Evolutionary conservation across 2,888 invertebrate genomes (phyloP).

Genomic region (Candidula unifasciata): DNA sequence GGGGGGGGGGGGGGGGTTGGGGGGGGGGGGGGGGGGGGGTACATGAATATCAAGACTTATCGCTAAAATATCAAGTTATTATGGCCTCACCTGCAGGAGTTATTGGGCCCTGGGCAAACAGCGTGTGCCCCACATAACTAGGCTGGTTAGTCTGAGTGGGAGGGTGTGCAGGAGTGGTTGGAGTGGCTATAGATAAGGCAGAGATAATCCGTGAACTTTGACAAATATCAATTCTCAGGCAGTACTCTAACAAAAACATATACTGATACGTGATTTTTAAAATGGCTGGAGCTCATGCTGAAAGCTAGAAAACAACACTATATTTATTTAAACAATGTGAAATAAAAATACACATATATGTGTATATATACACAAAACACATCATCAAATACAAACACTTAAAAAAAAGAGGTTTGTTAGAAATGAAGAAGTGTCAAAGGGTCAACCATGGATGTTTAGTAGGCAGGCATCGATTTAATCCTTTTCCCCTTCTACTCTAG

Average conservation of each 20-base stretch:
- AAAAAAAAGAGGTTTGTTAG: too few relatives aligned
- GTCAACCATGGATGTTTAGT: neutral
- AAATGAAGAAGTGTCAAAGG: neutral
- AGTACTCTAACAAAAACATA: slow-evolving; percentile 7
- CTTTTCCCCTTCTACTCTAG: neutral
- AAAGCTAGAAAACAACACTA: neutral
- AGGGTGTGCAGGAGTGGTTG: slow-evolving; percentile 39
- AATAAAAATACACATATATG: neutral
- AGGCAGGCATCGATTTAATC: neutral
- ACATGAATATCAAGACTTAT: neutral
- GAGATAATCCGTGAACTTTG: slow-evolving; percentile 3
- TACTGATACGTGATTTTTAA: neutral
- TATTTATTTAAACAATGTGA: neutral
- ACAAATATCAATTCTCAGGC: slow-evolving; percentile 29
- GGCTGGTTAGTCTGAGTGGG: slow-evolving; percentile 29
- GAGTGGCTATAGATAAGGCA: slow-evolving; percentile 42
- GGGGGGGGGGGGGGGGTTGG: neutral
- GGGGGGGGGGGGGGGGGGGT: neutral
- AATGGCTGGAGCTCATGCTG: neutral
- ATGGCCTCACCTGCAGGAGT: slow-evolving; percentile 44
- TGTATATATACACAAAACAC: neutral
- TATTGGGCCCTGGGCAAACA: slow-evolving; percentile 36
- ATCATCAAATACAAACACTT: too few relatives aligned
- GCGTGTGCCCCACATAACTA: slow-evolving; percentile 9
- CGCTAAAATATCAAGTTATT: neutral